phyloP scores from a whole-genome alignment of 2,888 invertebrate species.

The Xanthia icteritia region DNA sequence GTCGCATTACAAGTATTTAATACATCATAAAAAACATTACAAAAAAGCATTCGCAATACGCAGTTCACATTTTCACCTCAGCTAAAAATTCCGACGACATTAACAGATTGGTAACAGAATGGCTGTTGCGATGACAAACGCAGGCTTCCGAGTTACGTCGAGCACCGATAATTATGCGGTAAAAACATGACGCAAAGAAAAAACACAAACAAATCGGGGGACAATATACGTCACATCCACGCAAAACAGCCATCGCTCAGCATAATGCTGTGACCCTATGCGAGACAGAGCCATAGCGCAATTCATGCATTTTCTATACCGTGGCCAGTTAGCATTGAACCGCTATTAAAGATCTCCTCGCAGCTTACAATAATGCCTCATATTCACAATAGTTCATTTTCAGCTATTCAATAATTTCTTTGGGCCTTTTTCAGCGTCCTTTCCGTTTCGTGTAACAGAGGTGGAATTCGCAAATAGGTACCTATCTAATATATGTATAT shows the following conservation, averaged over 20 bases:
- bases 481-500: neutral
- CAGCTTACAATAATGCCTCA: constrained; percentile 1
- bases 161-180: no score
- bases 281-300: neutral
- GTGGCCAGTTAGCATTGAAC: neutral
- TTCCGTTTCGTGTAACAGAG: neutral
- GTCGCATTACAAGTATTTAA: no score
- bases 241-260: neutral
- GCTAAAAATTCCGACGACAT: no score
- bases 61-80: no score
- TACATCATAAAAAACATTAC: no score
- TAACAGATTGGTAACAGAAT: no score
- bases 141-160: no score
- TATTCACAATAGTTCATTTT: constrained; percentile 52
- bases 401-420: constrained; percentile 40
- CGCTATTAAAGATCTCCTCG: constrained; percentile 3
- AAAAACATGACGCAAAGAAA: no score
- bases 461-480: neutral
- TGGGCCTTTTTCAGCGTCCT: constrained; percentile 2
- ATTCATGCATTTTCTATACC: neutral
- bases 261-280: neutral
- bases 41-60: no score
- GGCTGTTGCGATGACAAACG: no score
- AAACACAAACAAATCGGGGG: no score
- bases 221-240: no score